phyloP scores from a whole-genome alignment of 2,113 vertebrate species.

The Marmota monax region DNA sequence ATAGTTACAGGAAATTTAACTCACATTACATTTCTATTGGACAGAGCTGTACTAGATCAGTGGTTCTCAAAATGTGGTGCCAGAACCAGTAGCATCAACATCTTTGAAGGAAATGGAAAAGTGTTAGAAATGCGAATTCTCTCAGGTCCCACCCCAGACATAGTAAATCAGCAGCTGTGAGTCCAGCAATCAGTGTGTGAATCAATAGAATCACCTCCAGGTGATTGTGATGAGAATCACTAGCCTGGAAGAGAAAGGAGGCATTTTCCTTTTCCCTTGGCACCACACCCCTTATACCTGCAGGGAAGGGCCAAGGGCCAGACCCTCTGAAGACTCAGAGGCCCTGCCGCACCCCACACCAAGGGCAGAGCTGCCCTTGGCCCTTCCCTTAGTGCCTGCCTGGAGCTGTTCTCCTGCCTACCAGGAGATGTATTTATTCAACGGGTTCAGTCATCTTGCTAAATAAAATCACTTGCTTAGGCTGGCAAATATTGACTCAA shows the following conservation, averaged over 20 bases:
- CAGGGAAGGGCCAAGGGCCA: not conserved
- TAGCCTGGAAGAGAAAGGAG: not conserved
- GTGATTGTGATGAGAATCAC: not conserved
- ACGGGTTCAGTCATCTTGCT: slow-evolving; percentile 85
- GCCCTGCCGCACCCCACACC: fast-evolving
- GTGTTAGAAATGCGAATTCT: not conserved
- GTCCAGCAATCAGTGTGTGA: not conserved
- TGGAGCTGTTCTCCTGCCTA: slow-evolving; percentile 75
- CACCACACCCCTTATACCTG: not conserved
- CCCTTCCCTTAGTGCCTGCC: not conserved
- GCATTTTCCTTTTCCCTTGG: not conserved
- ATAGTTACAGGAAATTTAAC: not conserved
- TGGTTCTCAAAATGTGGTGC: not conserved
- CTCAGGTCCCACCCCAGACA: not conserved
- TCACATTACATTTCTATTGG: not conserved
- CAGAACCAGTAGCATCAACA: not conserved
- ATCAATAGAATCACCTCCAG: not conserved
- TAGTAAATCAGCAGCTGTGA: not conserved
- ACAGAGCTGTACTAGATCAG: not conserved
- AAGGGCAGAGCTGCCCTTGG: not conserved
- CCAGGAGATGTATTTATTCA: slow-evolving; percentile 87
- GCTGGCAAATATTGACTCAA: slow-evolving; percentile 91
- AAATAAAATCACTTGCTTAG: slow-evolving; percentile 89
- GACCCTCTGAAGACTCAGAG: not conserved
- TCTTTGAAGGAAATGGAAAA: not conserved